Conservation (phyloP, 2,888 invertebrate genomes). For the Ochropleura leucogaster region DNA sequence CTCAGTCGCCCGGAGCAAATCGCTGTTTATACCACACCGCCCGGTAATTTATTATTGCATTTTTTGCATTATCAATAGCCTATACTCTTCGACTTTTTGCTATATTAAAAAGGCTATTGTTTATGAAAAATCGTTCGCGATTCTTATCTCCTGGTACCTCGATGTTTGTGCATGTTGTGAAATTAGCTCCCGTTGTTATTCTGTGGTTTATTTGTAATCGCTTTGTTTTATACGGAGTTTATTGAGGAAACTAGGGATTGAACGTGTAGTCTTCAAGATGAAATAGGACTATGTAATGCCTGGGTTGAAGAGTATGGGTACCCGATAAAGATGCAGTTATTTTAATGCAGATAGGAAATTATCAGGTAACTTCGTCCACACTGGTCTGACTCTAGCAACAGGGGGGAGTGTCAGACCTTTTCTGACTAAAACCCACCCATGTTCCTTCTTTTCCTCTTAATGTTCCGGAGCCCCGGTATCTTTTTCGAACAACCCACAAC, state of each 20-base stretch:
- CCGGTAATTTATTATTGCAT: conserved; percentile 89
- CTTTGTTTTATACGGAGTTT: conserved; percentile 34
- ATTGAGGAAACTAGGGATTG: conserved; percentile 5
- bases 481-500: no score
- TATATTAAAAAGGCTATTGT: conserved; percentile 90
- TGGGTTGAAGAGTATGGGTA: not conserved
- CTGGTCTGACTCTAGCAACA: no score
- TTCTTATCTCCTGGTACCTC: conserved; percentile 80
- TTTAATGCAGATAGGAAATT: not conserved
- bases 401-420: no score
- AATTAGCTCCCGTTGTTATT: conserved; percentile 62
- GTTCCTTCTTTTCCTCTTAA: no score
- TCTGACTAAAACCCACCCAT: no score
- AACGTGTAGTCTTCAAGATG: conserved; percentile 23
- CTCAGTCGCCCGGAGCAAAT: conserved; percentile 88
- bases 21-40: conserved; percentile 89
- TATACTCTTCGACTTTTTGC: conserved; percentile 84
- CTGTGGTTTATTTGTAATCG: conserved; percentile 42
- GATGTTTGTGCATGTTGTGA: conserved; percentile 69
- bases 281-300: not conserved
- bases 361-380: no score
- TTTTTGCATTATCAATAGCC: conserved; percentile 91
- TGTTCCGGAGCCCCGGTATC: no score
- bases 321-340: not conserved
- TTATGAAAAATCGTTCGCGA: conserved; percentile 88